Evolutionary conservation across 2,113 vertebrate genomes (phyloP).

Genomic region (Arenaria interpres): DNA sequence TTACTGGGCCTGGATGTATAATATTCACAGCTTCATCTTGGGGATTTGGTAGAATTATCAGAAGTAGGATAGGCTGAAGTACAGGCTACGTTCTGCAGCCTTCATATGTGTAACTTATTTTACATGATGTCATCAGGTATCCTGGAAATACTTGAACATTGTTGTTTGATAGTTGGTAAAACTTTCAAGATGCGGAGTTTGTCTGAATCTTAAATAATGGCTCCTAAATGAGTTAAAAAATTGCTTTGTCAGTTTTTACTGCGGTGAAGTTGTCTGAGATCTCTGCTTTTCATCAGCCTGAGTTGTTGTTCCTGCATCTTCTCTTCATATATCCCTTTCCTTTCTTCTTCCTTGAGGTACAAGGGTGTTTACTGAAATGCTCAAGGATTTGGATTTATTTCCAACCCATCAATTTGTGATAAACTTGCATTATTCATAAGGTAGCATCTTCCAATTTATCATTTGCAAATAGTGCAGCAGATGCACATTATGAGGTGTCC

Average conservation of each 20-base stretch:
- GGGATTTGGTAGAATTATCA: background rate
- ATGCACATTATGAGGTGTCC: background rate
- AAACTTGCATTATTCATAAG: slow-evolving; percentile 1
- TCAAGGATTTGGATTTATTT: background rate
- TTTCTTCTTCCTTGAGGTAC: background rate
- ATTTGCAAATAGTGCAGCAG: background rate
- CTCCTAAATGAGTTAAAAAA: background rate
- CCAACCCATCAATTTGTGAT: background rate
- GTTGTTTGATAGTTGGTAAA: background rate
- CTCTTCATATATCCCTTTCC: background rate
- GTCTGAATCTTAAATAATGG: background rate
- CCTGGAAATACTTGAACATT: background rate
- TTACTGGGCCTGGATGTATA: too few species aligned
- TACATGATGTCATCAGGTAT: too few species aligned
- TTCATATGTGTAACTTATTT: accelerated
- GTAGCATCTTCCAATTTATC: background rate
- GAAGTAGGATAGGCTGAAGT: background rate
- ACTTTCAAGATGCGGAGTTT: background rate
- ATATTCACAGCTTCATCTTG: too few species aligned
- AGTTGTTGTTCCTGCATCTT: background rate
- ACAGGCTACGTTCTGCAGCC: accelerated
- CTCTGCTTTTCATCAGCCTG: background rate
- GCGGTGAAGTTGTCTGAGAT: background rate
- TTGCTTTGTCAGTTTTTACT: background rate
- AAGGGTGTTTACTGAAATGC: background rate